Base-by-base conservation (phyloP, 2,797 vertebrate species). In the Platyrinchus mystaceus region DNA sequence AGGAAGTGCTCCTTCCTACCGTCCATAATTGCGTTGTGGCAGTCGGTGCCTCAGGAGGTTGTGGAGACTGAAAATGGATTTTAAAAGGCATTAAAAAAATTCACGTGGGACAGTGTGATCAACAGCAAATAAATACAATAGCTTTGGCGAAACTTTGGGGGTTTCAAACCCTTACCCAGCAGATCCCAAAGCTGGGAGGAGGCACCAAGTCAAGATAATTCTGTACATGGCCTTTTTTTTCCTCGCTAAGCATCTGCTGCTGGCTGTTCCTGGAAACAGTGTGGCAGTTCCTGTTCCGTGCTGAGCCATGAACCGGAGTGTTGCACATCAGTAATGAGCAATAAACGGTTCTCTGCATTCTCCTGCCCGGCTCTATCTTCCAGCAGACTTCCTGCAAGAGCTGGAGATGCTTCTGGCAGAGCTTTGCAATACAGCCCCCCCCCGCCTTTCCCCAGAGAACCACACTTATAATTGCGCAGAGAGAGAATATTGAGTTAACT, bases 71-170 rank as follows among this genome's bases (percentile, higher is more conserved):
- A 88, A 94, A 95, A 94, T 81, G 83, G 79, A 67, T 95, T 94
- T 93, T 93, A 79, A 93, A 94, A 91, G 26, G 63, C 83, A 95
- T 84, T 93, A 82, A 71, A 71, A 26, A 86, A 81, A 86, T 88
- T 53, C 85, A 47, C 4, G 8, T 28, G 47, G 56, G 66, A 60
- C 44, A 12, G n/a, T 1, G 43, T 12, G 73, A 91, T 86, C 76
- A 90, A 71, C 37, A n/a, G 73, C 87, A 90, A 78, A 90, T 27
- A 84, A 77, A 74, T 34, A 21, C 64, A 15, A 10, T 7, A 34
- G 46, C 26, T 71, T 50, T 66, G 69, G 70, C 73, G 66, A 86
- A 84, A 90, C 58, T 75, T 89, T 4, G 6, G 53, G 37, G 39
- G 26, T 91, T 86, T 75, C 83, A 62, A 63, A 59, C 26, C 36